Conservation (phyloP, 2,113 vertebrate genomes). For the Pavo muticus region DNA sequence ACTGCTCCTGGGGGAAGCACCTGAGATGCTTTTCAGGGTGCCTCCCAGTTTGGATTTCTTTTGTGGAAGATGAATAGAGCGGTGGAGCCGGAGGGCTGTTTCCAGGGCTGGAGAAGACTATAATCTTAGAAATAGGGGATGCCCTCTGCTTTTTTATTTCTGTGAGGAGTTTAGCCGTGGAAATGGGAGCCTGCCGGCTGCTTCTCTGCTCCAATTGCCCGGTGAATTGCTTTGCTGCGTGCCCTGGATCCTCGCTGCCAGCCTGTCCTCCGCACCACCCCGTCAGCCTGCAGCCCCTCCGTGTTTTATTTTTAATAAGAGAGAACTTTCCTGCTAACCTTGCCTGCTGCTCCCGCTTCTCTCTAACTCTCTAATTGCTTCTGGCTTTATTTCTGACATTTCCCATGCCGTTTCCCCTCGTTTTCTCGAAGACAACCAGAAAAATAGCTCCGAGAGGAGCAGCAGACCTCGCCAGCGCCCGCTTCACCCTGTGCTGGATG, state of each 20-base stretch:
- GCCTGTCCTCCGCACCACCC: constrained; percentile 35
- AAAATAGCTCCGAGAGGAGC: constrained; percentile 52
- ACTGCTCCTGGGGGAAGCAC: not conserved
- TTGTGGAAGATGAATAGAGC: not conserved
- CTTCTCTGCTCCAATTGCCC: not conserved
- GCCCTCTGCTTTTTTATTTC: constrained; percentile 65
- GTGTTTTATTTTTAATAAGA: constrained; percentile 58
- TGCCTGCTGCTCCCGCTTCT: constrained; percentile 48
- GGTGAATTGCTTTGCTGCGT: not conserved
- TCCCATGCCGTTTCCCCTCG: constrained; percentile 70
- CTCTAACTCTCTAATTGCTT: constrained; percentile 67
- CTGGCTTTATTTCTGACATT: constrained; percentile 73
- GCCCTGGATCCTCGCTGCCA: not conserved
- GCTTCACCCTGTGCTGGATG: not conserved
- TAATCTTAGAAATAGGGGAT: constrained; percentile 35
- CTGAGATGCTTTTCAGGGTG: not conserved
- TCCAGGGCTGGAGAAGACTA: not conserved
- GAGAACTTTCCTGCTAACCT: constrained; percentile 65
- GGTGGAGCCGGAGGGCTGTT: not conserved
- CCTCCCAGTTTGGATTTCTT: not conserved
- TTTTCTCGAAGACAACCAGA: constrained; percentile 57
- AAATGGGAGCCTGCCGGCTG: constrained; percentile 8
- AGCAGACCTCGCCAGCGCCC: not conserved
- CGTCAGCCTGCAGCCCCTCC: constrained; percentile 20
- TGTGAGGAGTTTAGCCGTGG: constrained; percentile 41